Percentiles rank a stretch among this genome's conserved stretches.
phyloP scores from a whole-genome alignment of 2,113 vertebrate species.

The Ifrita kowaldi region DNA sequence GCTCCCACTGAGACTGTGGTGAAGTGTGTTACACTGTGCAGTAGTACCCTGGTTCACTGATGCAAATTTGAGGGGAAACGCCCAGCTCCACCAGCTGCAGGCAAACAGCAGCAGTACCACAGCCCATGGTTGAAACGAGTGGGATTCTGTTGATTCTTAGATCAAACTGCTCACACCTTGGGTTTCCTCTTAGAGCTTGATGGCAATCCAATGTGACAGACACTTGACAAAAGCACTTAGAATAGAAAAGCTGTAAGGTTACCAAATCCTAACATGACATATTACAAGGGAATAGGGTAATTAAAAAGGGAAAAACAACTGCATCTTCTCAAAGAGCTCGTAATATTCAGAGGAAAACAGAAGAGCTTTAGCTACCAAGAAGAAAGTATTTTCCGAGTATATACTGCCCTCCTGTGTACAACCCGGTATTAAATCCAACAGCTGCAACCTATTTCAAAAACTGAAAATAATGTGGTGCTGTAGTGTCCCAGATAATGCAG shows the following conservation, averaged over 20 bases:
- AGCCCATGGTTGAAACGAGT: fast-evolving
- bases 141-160: not conserved
- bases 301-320: not conserved
- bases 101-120: not conserved
- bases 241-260: not conserved
- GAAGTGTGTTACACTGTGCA: not conserved
- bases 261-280: not conserved
- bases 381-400: not conserved
- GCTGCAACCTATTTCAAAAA: not conserved
- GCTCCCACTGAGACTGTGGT: not conserved
- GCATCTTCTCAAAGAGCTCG: not conserved
- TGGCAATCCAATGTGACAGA: not conserved
- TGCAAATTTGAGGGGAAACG: not conserved
- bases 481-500: not conserved
- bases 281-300: not conserved
- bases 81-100: not conserved
- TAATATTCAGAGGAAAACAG: not conserved
- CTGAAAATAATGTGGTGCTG: fast-evolving
- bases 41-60: not conserved
- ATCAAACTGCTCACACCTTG: not conserved
- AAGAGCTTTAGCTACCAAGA: not conserved
- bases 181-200: not conserved
- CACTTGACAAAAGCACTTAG: not conserved
- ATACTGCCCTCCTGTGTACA: constrained; percentile 67
- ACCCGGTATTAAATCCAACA: not conserved